Base-by-base conservation (phyloP, 2,113 vertebrate genomes). In the Hepsetus odoe region DNA sequence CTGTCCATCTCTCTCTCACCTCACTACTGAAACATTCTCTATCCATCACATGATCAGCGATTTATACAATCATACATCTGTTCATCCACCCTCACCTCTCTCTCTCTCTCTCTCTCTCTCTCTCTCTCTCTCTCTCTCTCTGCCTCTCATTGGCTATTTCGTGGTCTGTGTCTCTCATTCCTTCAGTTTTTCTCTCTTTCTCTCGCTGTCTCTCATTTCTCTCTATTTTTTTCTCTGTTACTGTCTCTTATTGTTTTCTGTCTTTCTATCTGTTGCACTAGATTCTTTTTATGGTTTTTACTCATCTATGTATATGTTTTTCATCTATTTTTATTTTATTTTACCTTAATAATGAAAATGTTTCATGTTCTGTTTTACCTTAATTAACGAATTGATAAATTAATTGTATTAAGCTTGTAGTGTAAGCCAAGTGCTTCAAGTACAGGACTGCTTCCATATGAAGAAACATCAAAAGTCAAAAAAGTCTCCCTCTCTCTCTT, bases 391-490 rank as follows among this genome's bases (percentile, higher is more conserved):
- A n/a, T n/a, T n/a, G n/a, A n/a, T n/a, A n/a, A n/a, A n/a, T n/a
- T n/a, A n/a, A n/a, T n/a, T n/a, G n/a, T n/a, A n/a, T n/a, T n/a
- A n/a, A n/a, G n/a, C n/a, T n/a, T n/a, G n/a, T n/a, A n/a, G n/a
- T n/a, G n/a, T n/a, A n/a, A n/a, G n/a, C n/a, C n/a, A n/a, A n/a
- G n/a, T n/a, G n/a, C n/a, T n/a, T n/a, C n/a, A n/a, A n/a, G n/a
- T n/a, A n/a, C n/a, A n/a, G n/a, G n/a, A n/a, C n/a, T n/a, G n/a
- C 90, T 95, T 95, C 96, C 97, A 96, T 97, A 96, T 97, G 96
- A 97, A 96, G 96, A 92, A 84, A 89, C n/a, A n/a, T n/a, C n/a
- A n/a, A n/a, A n/a, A n/a, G n/a, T n/a, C n/a, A n/a, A n/a, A n/a
- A n/a, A n/a, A n/a, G 78, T 72, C 77, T 74, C 77, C 90, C 90